Evolutionary conservation across 2,888 invertebrate genomes (phyloP).

Genomic region (Pocota personata): DNA sequence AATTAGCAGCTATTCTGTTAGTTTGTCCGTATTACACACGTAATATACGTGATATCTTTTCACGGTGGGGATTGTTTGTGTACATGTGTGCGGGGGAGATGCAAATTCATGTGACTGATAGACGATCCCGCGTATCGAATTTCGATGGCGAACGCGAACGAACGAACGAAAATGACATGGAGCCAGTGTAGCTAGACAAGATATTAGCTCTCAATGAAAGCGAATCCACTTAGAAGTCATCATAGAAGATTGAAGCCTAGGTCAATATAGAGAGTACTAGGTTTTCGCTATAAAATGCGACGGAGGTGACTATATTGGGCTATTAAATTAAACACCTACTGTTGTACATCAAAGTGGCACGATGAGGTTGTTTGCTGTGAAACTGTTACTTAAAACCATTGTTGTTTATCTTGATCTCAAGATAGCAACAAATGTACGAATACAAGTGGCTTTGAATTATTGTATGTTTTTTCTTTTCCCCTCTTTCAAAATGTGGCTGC

Average conservation of each 20-base stretch:
- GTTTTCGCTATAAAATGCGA: neutral
- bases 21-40: constrained; percentile 9
- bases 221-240: constrained; percentile 18
- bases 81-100: constrained; percentile 27
- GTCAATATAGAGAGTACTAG: constrained; percentile 23
- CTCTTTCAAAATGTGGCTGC: constrained; percentile 6
- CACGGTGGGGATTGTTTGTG: neutral
- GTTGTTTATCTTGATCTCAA: constrained; percentile 49
- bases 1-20: constrained; percentile 48
- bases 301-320: constrained; percentile 1
- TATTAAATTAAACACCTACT: constrained; percentile 56
- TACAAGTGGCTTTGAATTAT: constrained; percentile 46
- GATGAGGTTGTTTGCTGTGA: constrained; percentile 43
- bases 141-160: constrained; percentile 18
- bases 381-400: constrained; percentile 51
- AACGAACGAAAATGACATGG: constrained; percentile 9
- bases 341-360: constrained; percentile 51
- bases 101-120: constrained; percentile 17
- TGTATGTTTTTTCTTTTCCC: constrained; percentile 9
- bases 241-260: constrained; percentile 35
- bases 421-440: constrained; percentile 20
- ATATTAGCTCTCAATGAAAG: constrained; percentile 44
- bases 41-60: constrained; percentile 5
- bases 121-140: constrained; percentile 29
- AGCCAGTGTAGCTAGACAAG: neutral